phyloP scores from a whole-genome alignment of 2,888 invertebrate genomes.

The Gibbula magus region DNA sequence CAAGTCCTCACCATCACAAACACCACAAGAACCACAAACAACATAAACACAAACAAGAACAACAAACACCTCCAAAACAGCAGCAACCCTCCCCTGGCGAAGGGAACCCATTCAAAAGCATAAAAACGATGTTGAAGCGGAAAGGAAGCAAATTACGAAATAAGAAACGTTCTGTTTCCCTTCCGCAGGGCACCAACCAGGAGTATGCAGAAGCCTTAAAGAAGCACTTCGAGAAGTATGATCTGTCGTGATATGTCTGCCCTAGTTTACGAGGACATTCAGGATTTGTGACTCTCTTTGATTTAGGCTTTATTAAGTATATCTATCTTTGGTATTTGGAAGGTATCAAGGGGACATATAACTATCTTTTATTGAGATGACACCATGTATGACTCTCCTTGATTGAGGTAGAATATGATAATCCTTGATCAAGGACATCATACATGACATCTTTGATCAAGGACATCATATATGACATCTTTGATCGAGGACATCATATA shows the following conservation, averaged over 20 bases:
- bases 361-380: no score
- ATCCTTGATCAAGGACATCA: no score
- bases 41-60: constrained; percentile 35
- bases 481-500: no score
- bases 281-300: no score
- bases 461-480: no score
- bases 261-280: no score
- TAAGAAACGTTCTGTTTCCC: constrained; percentile 61
- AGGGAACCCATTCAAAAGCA: constrained; percentile 61
- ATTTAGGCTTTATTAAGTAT: no score
- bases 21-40: constrained; percentile 31
- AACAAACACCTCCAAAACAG: constrained; percentile 20
- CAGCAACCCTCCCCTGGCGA: constrained; percentile 36
- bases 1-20: constrained; percentile 11
- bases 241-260: constrained; percentile 48
- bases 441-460: no score
- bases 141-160: constrained; percentile 63
- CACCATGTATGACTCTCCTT: no score
- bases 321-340: no score
- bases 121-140: constrained; percentile 66
- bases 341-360: no score
- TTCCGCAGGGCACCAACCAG: constrained; percentile 53
- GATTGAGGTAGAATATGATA: no score
- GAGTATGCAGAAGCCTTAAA: constrained; percentile 61
- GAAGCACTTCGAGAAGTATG: constrained; percentile 66